Conservation (phyloP, 2,113 vertebrate genomes). For the Leiothrix lutea region DNA sequence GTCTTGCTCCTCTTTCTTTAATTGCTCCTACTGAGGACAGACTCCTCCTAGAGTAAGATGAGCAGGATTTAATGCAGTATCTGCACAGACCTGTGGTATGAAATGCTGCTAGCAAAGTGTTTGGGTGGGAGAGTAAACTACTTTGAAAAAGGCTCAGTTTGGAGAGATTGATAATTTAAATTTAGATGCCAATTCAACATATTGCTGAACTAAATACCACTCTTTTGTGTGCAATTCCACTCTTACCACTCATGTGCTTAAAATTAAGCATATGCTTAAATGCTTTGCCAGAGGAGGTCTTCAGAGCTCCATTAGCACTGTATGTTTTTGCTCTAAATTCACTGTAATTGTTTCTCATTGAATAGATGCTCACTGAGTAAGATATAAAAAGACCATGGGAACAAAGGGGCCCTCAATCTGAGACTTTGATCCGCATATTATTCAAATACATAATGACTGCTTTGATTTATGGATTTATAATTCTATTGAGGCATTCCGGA, state of each 20-base stretch:
- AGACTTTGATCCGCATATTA: conserved; percentile 64
- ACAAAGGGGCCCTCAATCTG: conserved; percentile 57
- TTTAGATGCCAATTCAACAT: background rate
- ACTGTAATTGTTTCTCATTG: conserved; percentile 53
- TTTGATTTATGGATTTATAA: conserved; percentile 69
- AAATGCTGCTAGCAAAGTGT: background rate
- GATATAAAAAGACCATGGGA: conserved; percentile 59
- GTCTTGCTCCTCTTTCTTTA: conserved; percentile 4
- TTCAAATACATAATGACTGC: conserved; percentile 65
- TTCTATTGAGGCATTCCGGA: conserved; percentile 56
- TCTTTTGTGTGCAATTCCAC: background rate
- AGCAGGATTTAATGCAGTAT: background rate
- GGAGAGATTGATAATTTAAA: background rate
- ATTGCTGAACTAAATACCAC: background rate
- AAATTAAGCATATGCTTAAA: conserved; percentile 49
- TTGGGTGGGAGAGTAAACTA: background rate
- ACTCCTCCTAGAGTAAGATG: background rate
- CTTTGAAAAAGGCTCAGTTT: background rate
- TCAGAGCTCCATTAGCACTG: conserved; percentile 35
- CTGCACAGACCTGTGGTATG: background rate
- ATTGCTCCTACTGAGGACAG: background rate
- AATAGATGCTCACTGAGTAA: conserved; percentile 55
- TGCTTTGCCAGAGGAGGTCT: conserved; percentile 39
- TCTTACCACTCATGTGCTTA: conserved; percentile 35
- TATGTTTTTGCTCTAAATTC: conserved; percentile 62